Conservation (phyloP, 2,888 invertebrate genomes). For the Plagiodera versicolora region DNA sequence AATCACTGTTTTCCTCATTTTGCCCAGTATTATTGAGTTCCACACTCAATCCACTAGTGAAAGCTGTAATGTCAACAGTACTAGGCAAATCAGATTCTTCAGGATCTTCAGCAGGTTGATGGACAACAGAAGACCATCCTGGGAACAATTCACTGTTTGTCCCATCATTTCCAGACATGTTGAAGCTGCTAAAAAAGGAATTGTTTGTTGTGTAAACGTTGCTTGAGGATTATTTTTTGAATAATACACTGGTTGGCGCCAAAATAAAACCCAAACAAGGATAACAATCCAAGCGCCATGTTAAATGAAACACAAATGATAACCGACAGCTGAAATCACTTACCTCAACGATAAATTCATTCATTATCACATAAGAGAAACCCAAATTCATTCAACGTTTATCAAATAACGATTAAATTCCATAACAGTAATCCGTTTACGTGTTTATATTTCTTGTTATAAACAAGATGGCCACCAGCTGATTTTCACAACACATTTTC, state of each 20-base stretch:
- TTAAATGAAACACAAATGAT: constrained; percentile 15
- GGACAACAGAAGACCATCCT: constrained; percentile 62
- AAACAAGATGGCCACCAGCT: constrained; percentile 55
- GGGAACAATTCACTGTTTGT: constrained; percentile 52
- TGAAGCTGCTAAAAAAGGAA: constrained; percentile 24
- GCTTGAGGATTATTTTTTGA: constrained; percentile 8
- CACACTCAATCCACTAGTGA: constrained; percentile 57
- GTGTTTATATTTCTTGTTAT: constrained; percentile 50
- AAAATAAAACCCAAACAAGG: constrained; percentile 40
- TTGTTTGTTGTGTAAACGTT: background rate
- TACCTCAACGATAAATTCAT: constrained; percentile 22
- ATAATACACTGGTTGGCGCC: constrained; percentile 44
- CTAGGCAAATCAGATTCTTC: constrained; percentile 66
- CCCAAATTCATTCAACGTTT: constrained; percentile 34
- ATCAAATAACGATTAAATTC: constrained; percentile 24
- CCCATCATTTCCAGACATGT: constrained; percentile 54
- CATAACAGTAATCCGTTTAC: constrained; percentile 47
- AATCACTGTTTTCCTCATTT: constrained; percentile 51
- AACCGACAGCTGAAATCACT: constrained; percentile 10
- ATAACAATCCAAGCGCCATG: constrained; percentile 34
- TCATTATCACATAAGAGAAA: constrained; percentile 34
- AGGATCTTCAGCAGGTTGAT: constrained; percentile 63
- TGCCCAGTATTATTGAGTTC: constrained; percentile 42
- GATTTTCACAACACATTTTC: constrained; percentile 41
- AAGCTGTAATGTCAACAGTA: constrained; percentile 68